Evolutionary conservation across 2,888 invertebrate species (phyloP), one percentile per base, ranked within the genome.

Genomic region (Drosophila longiperda): DNA sequence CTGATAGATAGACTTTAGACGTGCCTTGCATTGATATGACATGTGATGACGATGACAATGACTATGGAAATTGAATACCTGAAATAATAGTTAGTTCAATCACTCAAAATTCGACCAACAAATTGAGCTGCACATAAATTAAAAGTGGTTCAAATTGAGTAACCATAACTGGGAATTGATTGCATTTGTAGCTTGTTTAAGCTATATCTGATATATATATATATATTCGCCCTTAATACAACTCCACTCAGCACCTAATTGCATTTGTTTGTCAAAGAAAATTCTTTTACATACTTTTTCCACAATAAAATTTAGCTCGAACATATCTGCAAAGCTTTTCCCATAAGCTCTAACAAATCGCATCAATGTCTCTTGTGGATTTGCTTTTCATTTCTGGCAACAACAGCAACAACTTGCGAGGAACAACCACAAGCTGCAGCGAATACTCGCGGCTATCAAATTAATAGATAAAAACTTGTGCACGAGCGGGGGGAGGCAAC

Each of bases 391-490:
- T 55, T 54, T 70, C 9, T 55, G 40, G 3, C 58, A 53, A 9
- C 1, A 23, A 8, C 1, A 23, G 15, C 42, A 20, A 26, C 62
- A 60, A 40, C 62, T 45, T 45, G 15, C 26, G 8, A 45, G 23
- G 20, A 58, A 69, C 75, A 60, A 38, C 34, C 29, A 45, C 52
- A 48, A 67, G 50, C 52, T 58, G 50, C 55, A 64, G 59, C 66
- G 54, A 63, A 52, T 49, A 55, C 66, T 57, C 65, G 60, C 42
- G 66, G 66, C 84, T 84, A 87, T 85, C 70, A 77, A 87, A 85
- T 85, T 89, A 89, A 82, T 70, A 80, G 89, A 89, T 85, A 78
- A 80, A 79, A 84, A 77, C 80, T 73, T 74, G 57, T 54, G 62
- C 55, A 62, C 40, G 57, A 29, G 29, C 3, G 26, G 26, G 4